phyloP scores from a whole-genome alignment of 2,113 vertebrate species.

The Oophaga pumilio region DNA sequence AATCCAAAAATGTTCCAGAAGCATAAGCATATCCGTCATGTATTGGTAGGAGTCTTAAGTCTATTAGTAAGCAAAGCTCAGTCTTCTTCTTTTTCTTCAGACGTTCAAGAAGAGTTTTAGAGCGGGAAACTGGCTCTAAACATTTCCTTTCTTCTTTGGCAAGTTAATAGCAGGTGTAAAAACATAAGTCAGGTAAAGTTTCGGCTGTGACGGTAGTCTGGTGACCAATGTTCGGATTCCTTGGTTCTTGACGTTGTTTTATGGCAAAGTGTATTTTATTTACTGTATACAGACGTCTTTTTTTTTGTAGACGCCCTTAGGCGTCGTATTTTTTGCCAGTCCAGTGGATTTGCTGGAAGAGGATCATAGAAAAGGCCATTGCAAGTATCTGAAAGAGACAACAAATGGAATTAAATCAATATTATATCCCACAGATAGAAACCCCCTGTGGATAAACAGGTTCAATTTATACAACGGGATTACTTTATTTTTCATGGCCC shows the following conservation, averaged over 20 bases:
- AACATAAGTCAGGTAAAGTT: conserved; percentile 66
- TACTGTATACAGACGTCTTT: not conserved
- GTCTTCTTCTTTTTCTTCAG: conserved; percentile 63
- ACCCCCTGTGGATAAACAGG: not conserved
- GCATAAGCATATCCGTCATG: conserved; percentile 40
- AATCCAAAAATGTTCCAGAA: conserved; percentile 25
- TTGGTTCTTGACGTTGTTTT: conserved; percentile 58
- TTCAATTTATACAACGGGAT: conserved; percentile 7
- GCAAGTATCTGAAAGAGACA: conserved; percentile 85
- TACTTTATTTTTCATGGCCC: not conserved
- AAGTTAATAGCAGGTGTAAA: conserved; percentile 77
- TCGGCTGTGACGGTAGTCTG: conserved; percentile 63
- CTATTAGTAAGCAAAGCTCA: conserved; percentile 64
- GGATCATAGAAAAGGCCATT: conserved; percentile 98
- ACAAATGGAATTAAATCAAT: not conserved
- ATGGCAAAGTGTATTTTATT: conserved; percentile 1
- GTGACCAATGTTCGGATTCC: conserved; percentile 54
- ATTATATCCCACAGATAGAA: not conserved
- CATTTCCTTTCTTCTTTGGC: conserved; percentile 80
- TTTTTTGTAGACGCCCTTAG: conserved; percentile 66
- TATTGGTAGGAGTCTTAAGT: conserved; percentile 56
- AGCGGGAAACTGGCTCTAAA: conserved; percentile 65
- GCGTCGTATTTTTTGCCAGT: conserved; percentile 98
- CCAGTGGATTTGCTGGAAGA: conserved; percentile 98
- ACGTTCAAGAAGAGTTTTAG: conserved; percentile 72